Base-by-base conservation (phyloP, 2,113 vertebrate genomes). In the Phodopus roborovskii region DNA sequence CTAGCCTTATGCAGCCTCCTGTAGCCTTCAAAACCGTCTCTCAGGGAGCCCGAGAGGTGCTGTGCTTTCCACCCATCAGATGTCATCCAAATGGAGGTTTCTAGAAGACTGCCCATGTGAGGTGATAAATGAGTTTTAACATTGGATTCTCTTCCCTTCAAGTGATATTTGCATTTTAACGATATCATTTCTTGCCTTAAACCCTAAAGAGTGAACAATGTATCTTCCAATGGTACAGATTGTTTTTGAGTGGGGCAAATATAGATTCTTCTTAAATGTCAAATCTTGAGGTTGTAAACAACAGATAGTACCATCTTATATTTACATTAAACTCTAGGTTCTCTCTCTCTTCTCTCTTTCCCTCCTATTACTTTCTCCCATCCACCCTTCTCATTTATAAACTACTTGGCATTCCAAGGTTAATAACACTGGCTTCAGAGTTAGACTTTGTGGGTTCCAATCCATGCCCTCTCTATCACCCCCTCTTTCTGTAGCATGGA, bases 141-240 rank as follows among this genome's bases (percentile, higher is more conserved):
- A 11, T 36, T 78, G 24, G 8, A 22, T 87, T 95, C n/a, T 12
- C 58, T 90, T 92, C 50, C 56, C 78, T 79, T 86, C 48, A 78
- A 73, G 77, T 77, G 50, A 26, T 79, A 92, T 64, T 88, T 97
- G 20, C 22, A 86, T 92, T 66, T 90, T 91, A 93, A 70, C 94
- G 50, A 64, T 50, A 50, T 53, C 30, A 75, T 94, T 92, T 92
- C 45, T 94, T 75, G 42, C 74, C 75, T 92, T 74, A 48, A 64
- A n/a, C 15, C 7, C 70, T 66, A 48, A 66, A 50, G 48, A 82
- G 68, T 45, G 58, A 95, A 11, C 58, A 56, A 33, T 26, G 60
- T 86, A 48, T 94, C 73, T 42, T 50, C 87, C 83, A 5, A 8
- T 7, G 68, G 36, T 5, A 6, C 19, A 68, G 50, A 82, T 36